Evolutionary conservation across 2,797 vertebrate genomes (phyloP), one percentile per base, ranked within the genome.

Genomic region (Neosilurus hyrtlii): DNA sequence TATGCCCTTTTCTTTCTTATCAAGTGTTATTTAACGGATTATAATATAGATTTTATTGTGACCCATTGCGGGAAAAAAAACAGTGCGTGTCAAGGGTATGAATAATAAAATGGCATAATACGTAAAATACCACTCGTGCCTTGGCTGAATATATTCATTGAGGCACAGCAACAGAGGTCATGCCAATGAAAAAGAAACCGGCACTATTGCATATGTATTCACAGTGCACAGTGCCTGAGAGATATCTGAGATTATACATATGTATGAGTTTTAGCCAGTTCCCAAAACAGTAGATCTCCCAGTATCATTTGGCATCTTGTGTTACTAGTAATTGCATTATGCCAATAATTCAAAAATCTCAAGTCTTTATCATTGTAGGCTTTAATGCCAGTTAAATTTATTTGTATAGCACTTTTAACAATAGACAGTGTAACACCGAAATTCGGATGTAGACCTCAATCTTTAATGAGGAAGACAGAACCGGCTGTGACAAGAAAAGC

Each of bases 111-210:
- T 61, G 30, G 43, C 24, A 51, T 18, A 52, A 52, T 78, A 78
- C 61, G 61, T 59, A 80, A 43, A 80, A 37, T 30, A 56, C 15
- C 16, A 49, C 56, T 83, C 18, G 78, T 77, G 14, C 24, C n/a
- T 9, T 30, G 18, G 35, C 61, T 82, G 72, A 70, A 79, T 68
- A 81, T 79, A 79, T 79, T 83, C 43, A 85, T 82, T n/a, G 43
- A 73, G 51, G 37, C 63, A 78, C 57, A 35, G 43, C 71, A 52
- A 22, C 9, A 80, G 73, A 76, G 49, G 63, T 85, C 70, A 51
- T 80, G 79, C 80, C 35, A 30, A 22, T 86, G 43, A 79, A 83
- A 83, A 74, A 81, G 65, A 75, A 65, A 57, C 79, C 3, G 43
- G 54, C 63, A 68, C 74, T 62, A 35, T 18, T 71, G 62, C n/a